Conservation (phyloP, 2,888 invertebrate genomes). For the Hypomecis atomaria region DNA sequence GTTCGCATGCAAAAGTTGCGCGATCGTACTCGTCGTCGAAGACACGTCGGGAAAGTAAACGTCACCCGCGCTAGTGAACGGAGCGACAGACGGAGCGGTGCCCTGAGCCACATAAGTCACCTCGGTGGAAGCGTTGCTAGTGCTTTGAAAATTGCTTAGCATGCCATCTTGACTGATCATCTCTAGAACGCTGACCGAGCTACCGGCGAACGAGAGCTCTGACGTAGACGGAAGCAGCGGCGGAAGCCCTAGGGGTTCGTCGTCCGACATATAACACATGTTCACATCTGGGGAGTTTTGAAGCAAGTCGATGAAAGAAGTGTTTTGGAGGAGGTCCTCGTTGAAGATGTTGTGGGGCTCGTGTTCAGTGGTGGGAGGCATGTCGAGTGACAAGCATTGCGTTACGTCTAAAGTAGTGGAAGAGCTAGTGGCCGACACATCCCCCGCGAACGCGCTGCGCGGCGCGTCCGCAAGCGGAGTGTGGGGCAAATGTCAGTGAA, state of each 20-base stretch:
- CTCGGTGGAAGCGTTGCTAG: background rate
- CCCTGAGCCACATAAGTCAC: constrained; percentile 11
- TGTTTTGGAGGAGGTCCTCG: constrained; percentile 17
- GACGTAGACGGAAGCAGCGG: constrained; percentile 6
- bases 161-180: constrained; percentile 21
- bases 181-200: constrained; percentile 16
- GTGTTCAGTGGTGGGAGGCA: constrained; percentile 12
- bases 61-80: constrained; percentile 17
- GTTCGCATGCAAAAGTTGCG: constrained; percentile 10
- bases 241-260: constrained; percentile 12
- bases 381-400: constrained; percentile 14
- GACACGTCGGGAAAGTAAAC: constrained; percentile 11
- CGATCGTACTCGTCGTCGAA: constrained; percentile 2
- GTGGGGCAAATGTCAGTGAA: constrained; percentile 56
- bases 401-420: constrained; percentile 17
- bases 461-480: constrained; percentile 33
- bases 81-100: constrained; percentile 2
- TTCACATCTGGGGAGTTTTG: constrained; percentile 10
- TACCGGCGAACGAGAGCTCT: constrained; percentile 1
- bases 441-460: constrained; percentile 26
- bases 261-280: constrained; percentile 17
- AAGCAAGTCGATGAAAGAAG: constrained; percentile 15
- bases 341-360: constrained; percentile 11
- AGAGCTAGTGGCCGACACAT: constrained; percentile 33
- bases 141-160: constrained; percentile 1